Conservation (phyloP, 1,140 invertebrate genomes). For the Heliconius melpomene region DNA sequence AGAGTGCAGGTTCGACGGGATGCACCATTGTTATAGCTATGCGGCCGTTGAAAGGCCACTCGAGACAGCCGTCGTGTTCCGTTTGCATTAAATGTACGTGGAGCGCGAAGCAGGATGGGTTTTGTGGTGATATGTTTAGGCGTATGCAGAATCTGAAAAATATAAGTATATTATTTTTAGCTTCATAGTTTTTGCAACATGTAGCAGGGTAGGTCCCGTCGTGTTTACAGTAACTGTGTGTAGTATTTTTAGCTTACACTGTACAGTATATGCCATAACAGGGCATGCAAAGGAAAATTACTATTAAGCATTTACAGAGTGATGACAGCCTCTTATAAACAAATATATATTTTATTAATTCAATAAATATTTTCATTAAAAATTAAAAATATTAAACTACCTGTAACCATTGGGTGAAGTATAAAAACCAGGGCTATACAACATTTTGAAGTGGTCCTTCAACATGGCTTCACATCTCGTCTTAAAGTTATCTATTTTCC, state of each 20-base stretch:
- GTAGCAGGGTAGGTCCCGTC: no score
- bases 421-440: slow-evolving; percentile 94
- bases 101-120: slow-evolving; percentile 85
- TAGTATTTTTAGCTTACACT: no score
- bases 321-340: no score
- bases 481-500: slow-evolving; percentile 88
- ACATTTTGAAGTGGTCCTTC: slow-evolving; percentile 84
- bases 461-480: slow-evolving; percentile 85
- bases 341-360: no score
- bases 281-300: no score
- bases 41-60: slow-evolving; percentile 92
- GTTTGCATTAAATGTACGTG: slow-evolving; percentile 93
- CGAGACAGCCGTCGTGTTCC: slow-evolving; percentile 91
- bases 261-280: no score
- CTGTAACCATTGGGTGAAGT: slow-evolving; percentile 91
- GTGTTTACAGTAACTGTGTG: no score
- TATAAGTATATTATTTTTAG: neutral
- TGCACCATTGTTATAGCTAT: slow-evolving; percentile 89
- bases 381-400: neutral
- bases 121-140: slow-evolving; percentile 88
- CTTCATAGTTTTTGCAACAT: no score
- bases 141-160: slow-evolving; percentile 88
- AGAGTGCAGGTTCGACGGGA: slow-evolving; percentile 83
- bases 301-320: no score
- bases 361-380: neutral